Base-by-base conservation (phyloP, 2,888 invertebrate genomes). In the Temnothorax ravouxi region DNA sequence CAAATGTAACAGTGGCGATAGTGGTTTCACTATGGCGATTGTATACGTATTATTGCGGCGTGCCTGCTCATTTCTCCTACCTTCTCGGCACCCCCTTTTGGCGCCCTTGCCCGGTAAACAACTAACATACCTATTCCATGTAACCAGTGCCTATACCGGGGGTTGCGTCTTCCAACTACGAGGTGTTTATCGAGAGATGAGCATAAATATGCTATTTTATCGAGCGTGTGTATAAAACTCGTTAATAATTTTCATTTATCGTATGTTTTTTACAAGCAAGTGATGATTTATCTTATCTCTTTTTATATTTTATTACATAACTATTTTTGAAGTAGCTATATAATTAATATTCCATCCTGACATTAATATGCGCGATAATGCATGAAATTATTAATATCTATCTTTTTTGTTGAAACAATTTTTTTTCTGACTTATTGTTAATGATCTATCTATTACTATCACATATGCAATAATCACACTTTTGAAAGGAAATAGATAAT, bases 91-190 rank as follows among this genome's bases (percentile, higher is more conserved):
- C 38, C 80, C 88, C 83, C 88, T 85, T 84, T 85, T 83, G 86
- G 66, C 44, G 88, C 87, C 88, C 86, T 86, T 88, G 72, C 64
- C 85, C 76, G 85, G 88, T 92, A 91, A 91, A 91, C 92, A 92
- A 89, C 88, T 84, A 88, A 80, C 88, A 69, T 85, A 84, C 84
- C 85, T 83, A 74, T 75, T 79, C 86, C 79, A 76, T 25, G 18
- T 25, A 66, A 52, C 38, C 67, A 66, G n/a, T 67, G 76, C 69
- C 38, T n/a, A n/a, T 25, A 52, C 21, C 13, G 13, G 2, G 52
- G 38, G 13, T 52, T 52, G 67, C 29, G 67, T 52, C 38, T 67
- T 52, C 76, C 50, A 21, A 25, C 50, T 52, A 38, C 38, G 64
- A 18, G 47, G 18, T 18, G 18, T 64, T 76, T 76, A 61, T 64